phyloP scores from a whole-genome alignment of 2,797 vertebrate genomes.

The Fistularia tabacaria region DNA sequence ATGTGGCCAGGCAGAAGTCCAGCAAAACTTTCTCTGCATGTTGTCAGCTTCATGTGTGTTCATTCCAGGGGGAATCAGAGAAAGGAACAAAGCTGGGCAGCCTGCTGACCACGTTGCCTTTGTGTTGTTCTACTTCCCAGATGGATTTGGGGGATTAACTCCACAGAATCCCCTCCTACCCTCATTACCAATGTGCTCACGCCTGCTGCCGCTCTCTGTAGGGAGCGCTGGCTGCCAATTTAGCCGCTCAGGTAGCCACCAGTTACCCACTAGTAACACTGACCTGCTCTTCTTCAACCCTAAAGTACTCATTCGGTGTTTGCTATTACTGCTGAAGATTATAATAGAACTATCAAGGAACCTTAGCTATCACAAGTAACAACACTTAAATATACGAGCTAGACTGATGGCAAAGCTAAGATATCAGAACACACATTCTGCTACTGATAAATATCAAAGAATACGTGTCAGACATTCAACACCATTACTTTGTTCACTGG shows the following conservation, averaged over 20 bases:
- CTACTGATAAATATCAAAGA: no score
- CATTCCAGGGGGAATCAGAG: constrained; percentile 11
- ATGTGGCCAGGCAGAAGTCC: constrained; percentile 8
- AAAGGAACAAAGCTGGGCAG: constrained; percentile 47
- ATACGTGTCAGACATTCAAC: no score
- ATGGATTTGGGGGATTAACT: constrained; percentile 73
- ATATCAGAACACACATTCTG: no score
- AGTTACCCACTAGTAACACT: constrained; percentile 1
- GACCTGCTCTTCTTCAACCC: background rate
- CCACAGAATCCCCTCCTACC: constrained; percentile 68
- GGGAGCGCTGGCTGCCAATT: constrained; percentile 11
- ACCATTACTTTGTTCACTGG: no score
- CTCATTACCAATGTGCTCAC: constrained; percentile 51
- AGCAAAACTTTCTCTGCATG: background rate
- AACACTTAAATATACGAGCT: no score
- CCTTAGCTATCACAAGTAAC: no score
- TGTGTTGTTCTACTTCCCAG: constrained; percentile 59
- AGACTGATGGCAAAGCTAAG: no score
- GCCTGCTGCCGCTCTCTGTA: constrained; percentile 19
- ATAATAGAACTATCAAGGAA: no score
- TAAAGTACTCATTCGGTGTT: no score
- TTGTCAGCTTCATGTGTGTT: constrained; percentile 15
- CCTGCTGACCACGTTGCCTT: constrained; percentile 31
- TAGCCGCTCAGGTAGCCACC: constrained; percentile 27
- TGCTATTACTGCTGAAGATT: no score